phyloP scores from a whole-genome alignment of 2,888 invertebrate genomes.

The Hypselothyrea guttata region DNA sequence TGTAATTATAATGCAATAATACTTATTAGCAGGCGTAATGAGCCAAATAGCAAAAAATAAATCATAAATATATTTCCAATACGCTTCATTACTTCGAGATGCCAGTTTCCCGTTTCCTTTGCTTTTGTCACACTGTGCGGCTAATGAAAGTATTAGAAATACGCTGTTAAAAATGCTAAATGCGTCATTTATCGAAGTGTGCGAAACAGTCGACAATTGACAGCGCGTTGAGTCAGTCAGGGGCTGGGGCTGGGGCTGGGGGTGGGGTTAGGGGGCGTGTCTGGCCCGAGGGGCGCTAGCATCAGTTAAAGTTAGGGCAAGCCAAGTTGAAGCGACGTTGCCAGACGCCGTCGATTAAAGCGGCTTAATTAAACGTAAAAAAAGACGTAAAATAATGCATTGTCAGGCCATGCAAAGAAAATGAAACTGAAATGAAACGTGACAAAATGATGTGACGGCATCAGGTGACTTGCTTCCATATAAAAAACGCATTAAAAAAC shows the following conservation, averaged over 20 bases:
- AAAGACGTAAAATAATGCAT: constrained; percentile 36
- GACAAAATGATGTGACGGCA: constrained; percentile 49
- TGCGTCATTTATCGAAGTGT: constrained; percentile 23
- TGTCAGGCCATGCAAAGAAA: constrained; percentile 26
- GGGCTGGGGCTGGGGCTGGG: too few species aligned
- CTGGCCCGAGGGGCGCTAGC: constrained; percentile 7
- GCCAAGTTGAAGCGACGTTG: constrained; percentile 32
- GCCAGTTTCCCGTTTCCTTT: background rate
- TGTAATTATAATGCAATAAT: too few species aligned
- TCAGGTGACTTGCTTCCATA: constrained; percentile 1
- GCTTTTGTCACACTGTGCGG: constrained; percentile 6
- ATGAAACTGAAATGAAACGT: constrained; percentile 56
- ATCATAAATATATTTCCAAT: too few species aligned
- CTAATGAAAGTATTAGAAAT: background rate
- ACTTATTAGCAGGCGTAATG: too few species aligned
- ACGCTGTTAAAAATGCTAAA: constrained; percentile 4
- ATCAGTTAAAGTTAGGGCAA: constrained; percentile 11
- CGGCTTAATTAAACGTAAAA: constrained; percentile 54
- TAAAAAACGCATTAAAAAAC: too few species aligned
- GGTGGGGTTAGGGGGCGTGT: constrained; percentile 33
- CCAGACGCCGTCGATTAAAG: constrained; percentile 32
- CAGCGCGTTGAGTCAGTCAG: background rate
- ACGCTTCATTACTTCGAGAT: too few species aligned
- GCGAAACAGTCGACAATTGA: constrained; percentile 7
- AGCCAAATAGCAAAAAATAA: too few species aligned